Evolutionary conservation across 2,888 invertebrate genomes (phyloP), one percentile per base, ranked within the genome.

Genomic region (Callyntrura guangdongensis): DNA sequence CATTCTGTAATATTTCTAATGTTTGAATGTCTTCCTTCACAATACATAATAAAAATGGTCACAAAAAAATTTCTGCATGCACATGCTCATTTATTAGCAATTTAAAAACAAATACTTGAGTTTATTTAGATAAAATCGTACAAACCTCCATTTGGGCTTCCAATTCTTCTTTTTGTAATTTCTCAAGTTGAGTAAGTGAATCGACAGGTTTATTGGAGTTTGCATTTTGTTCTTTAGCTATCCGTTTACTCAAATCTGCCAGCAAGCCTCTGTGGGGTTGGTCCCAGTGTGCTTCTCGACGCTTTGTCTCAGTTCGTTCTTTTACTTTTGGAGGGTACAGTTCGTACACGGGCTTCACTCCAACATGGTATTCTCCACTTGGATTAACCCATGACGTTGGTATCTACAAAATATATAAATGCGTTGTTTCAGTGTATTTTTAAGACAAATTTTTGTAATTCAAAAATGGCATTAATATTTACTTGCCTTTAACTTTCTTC

Each of bases 271-370:
- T 97, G 93, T 99, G 98, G 12, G 96, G 96, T 53, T 97, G 96
- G 95, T 98, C 98, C 98, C 99, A 99, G 22, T 96, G 94, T 94
- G 97, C 97, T 93, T 97, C 97, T 94, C 97, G 97, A 5, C 97
- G 96, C 93, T 98, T 97, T 92, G 96, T 97, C 92, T 96, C 96
- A 86, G 99, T 96, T 86, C 98, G 96, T 92, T 99, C 98, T 93
- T 97, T 96, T 61, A 99, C 95, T 94, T 97, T 96, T 74, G 97
- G 96, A 0, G 99, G 98, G 95, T 98, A 99, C 59, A 99, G 95
- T 94, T 98, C 98, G 95, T 96, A 97, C 1, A 97, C 97, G 94
- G 97, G 96, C 95, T 99, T 97, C 0, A 98, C 95, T 4, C 99
- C 99, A 89, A 99, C 96, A 92, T 98, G 97, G 96, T 97, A 99